phyloP scores from a whole-genome alignment of 1,140 invertebrate genomes.

The Lineus longissimus region DNA sequence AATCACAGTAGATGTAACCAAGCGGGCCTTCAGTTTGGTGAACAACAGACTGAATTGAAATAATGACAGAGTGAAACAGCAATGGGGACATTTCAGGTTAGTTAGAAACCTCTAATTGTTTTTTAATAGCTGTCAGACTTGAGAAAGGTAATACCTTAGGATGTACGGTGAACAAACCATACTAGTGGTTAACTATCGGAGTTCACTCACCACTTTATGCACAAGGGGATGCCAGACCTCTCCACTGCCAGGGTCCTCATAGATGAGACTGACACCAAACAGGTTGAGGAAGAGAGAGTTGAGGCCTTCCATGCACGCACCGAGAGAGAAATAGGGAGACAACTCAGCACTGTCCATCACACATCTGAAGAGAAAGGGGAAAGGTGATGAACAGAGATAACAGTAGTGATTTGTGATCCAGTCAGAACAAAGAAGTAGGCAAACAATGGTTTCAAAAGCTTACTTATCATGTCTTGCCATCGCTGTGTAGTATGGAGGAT shows the following conservation, averaged over 20 bases:
- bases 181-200: not conserved
- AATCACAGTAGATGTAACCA: constrained; percentile 96
- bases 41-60: constrained; percentile 57
- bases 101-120: not conserved
- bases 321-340: constrained; percentile 79
- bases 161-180: too few species aligned
- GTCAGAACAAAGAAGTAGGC: too few species aligned
- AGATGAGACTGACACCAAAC: constrained; percentile 68
- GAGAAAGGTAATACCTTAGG: not conserved
- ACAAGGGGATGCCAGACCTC: constrained; percentile 84
- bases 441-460: constrained; percentile 15
- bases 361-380: constrained; percentile 19
- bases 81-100: not conserved
- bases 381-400: too few species aligned
- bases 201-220: constrained; percentile 68
- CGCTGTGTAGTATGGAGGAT: constrained; percentile 37
- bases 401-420: not conserved
- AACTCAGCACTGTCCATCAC: constrained; percentile 22
- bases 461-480: constrained; percentile 33
- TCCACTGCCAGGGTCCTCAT: constrained; percentile 67
- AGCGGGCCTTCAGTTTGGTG: constrained; percentile 74
- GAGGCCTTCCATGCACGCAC: constrained; percentile 92
- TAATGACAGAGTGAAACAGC: not conserved
- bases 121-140: constrained; percentile 1
- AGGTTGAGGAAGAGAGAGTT: constrained; percentile 77